These are phyloP conservation scores for Charaxes varanes DNA, from an alignment of 1,140 invertebrate genomes.

Conservation along the genomic window DNA sequence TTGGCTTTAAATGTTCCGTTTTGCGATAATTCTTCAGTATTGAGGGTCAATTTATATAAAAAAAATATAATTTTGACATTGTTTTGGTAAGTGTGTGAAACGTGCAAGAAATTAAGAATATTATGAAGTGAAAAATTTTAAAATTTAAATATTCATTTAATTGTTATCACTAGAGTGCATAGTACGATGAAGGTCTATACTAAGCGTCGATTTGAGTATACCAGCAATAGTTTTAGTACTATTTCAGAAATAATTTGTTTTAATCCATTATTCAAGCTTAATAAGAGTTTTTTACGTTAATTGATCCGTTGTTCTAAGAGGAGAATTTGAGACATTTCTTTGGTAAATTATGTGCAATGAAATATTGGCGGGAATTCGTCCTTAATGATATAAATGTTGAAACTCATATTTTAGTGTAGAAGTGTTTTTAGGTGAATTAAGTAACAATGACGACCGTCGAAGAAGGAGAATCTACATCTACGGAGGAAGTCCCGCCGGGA, in stretches of 20 bases:
- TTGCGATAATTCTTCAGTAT: conserved; percentile 43
- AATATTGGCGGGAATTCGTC: conserved; percentile 31
- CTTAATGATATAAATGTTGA: conserved; percentile 19
- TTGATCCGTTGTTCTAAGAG: background rate
- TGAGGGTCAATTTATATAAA: conserved; percentile 42
- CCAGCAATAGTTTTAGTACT: background rate
- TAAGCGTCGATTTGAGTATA: conserved; percentile 29
- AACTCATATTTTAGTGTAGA: background rate
- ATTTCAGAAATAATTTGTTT: conserved; percentile 5
- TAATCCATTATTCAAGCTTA: too few species aligned
- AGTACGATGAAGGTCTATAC: conserved; percentile 22
- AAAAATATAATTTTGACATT: conserved; percentile 52
- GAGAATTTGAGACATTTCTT: background rate
- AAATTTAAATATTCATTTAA: conserved; percentile 1
- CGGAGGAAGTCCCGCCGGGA: conserved; percentile 54
- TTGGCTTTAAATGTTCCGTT: conserved; percentile 58
- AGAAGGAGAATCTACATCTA: conserved; percentile 46
- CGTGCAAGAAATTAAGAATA: conserved; percentile 12
- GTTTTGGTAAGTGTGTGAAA: conserved; percentile 60
- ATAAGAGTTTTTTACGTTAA: too few species aligned
- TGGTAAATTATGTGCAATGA: background rate
- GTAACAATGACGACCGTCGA: conserved; percentile 54
- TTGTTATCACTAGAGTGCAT: conserved; percentile 3
- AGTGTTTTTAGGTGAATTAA: conserved; percentile 1
- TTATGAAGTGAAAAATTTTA: conserved; percentile 15